Evolutionary conservation across 2,113 vertebrate genomes (phyloP).

Genomic region (Mus spicilegus): DNA sequence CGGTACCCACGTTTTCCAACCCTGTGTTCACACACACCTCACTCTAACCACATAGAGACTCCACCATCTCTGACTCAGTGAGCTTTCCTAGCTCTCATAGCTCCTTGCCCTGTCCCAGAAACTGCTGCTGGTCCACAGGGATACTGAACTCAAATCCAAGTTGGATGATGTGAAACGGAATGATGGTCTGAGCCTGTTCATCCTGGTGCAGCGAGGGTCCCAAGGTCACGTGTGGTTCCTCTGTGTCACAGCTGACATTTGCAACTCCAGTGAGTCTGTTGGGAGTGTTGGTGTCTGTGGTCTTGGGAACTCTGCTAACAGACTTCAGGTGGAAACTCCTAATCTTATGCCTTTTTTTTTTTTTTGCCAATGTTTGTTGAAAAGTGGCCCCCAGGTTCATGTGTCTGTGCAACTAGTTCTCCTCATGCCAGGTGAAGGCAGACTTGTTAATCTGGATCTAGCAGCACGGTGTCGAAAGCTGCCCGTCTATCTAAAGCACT

Average conservation of each 20-base stretch:
- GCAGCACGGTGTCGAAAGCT: accelerated
- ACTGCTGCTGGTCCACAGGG: neutral
- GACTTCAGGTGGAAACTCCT: neutral
- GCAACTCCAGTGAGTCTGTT: no score
- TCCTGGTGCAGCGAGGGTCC: accelerated
- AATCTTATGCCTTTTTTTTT: accelerated
- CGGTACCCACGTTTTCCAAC: neutral
- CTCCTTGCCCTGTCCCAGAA: no score
- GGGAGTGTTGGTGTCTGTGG: neutral
- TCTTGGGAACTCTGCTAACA: accelerated
- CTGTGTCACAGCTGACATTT: accelerated
- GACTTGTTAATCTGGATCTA: accelerated
- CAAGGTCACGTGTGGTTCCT: accelerated
- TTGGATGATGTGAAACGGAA: no score
- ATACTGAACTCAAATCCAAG: neutral
- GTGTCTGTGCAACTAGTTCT: no score
- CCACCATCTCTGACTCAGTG: accelerated
- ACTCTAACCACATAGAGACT: neutral
- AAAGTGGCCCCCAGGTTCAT: accelerated
- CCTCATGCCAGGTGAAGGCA: no score
- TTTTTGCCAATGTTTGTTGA: neutral
- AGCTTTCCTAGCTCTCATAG: neutral
- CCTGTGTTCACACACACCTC: accelerated
- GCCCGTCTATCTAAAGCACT: accelerated
- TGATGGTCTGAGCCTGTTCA: accelerated